Percentiles rank a stretch among this genome's conserved stretches.
Conservation (phyloP, 2,888 invertebrate species). For the Teinopalpus imperialis region DNA sequence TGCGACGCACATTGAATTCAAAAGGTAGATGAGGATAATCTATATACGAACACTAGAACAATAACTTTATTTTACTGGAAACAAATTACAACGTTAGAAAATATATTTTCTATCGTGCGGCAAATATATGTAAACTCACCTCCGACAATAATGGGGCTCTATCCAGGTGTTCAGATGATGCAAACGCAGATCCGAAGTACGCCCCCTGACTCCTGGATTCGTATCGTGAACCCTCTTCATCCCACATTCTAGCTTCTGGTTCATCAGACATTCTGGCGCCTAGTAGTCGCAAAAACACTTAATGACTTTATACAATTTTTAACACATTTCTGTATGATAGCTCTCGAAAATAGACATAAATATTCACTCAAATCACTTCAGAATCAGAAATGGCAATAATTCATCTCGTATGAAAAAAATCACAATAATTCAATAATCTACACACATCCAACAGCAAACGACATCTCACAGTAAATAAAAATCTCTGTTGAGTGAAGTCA, state of each 20-base stretch:
- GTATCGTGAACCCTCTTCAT: slow-evolving; percentile 65
- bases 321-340: slow-evolving; percentile 13
- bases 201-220: slow-evolving; percentile 60
- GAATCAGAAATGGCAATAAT: neutral
- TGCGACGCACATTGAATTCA: too few relatives aligned
- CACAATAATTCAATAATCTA: too few relatives aligned
- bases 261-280: slow-evolving; percentile 81
- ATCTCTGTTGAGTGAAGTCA: slow-evolving; percentile 4
- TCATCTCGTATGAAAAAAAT: slow-evolving; percentile 20
- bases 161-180: slow-evolving; percentile 71
- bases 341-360: neutral
- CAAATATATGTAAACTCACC: slow-evolving; percentile 44
- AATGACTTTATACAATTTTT: neutral
- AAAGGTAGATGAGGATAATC: too few relatives aligned
- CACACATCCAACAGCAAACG: slow-evolving; percentile 12
- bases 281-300: slow-evolving; percentile 23
- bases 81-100: too few relatives aligned
- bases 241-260: slow-evolving; percentile 76
- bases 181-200: slow-evolving; percentile 69
- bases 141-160: slow-evolving; percentile 72
- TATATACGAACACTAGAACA: too few relatives aligned
- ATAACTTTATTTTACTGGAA: too few relatives aligned
- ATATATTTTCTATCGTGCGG: neutral
- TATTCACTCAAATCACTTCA: slow-evolving; percentile 16
- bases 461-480: slow-evolving; percentile 24